Base-by-base conservation (phyloP, 92 coral and sea anemone species). In the Isaurus tuberculatus region DNA sequence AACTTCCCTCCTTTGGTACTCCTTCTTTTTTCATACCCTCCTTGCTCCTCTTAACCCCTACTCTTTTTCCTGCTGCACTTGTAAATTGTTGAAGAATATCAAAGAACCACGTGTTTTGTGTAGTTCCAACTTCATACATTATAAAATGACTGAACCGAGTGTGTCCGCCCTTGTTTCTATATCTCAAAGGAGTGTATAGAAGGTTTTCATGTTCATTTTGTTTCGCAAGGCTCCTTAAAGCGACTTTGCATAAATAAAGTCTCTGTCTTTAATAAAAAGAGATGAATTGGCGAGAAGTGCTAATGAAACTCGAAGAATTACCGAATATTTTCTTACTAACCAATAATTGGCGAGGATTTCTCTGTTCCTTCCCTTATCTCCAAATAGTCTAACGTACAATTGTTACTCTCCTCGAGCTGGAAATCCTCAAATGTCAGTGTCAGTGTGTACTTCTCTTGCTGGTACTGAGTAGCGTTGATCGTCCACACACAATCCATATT, bases 401-500 rank as follows among this genome's bases (percentile, higher is more conserved):
- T 77, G 5, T 37, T 26, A 9, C 82, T 77, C 2, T 37, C 67
- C 23, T 77, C 82, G 3, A 77, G 70, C 23, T 55, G 22, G 33
- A 77, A 77, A 23, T 77, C 70, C 53, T 77, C 70, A 58, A 77
- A 58, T 15, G 82, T 20, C 51, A 77, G 49, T 13, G 34, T 32
- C 55, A 77, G 13, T 16, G 25, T 34, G n/a, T 57, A 58, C 1
- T 57, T 28, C 8, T 77, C 19, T 17, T 58, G 48, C 23, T 40
- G 33, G 70, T 57, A 77, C 53, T 55, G n/a, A 22, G 34, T 46
- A 28, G 82, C 25, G 67, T 58, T 15, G 36, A 77, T 77, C 36
- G 51, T 58, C 82, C 82, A 77, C 49, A 57, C 57, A 36, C 82
- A 77, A 25, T 77, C 82, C 82, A 77, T 60, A 37, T 42, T 25